A percentile compares a stretch with the other conserved stretches of the same genome.
These are phyloP conservation scores for Clivina fossor DNA, from an alignment of 2,888 invertebrate species.

Conservation along the genomic window DNA sequence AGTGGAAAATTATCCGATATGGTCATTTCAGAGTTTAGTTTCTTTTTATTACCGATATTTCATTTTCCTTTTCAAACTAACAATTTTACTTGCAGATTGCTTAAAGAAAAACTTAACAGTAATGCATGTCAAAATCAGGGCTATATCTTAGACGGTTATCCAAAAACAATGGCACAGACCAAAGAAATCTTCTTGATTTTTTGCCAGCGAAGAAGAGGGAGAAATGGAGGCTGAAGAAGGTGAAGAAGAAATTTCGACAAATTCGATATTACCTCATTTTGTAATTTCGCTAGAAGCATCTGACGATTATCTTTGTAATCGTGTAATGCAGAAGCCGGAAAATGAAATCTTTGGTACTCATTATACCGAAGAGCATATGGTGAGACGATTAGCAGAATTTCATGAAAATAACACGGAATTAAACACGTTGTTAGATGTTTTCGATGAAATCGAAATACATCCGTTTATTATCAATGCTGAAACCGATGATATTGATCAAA, in stretches of 20 bases:
- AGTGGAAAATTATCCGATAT: constrained; percentile 53
- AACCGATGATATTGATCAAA: constrained; percentile 11
- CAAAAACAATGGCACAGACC: constrained; percentile 62
- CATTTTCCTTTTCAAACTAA: not conserved
- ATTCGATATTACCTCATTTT: constrained; percentile 54
- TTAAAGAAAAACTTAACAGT: constrained; percentile 57
- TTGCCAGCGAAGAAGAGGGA: constrained; percentile 53
- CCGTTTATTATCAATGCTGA: constrained; percentile 55
- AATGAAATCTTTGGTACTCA: constrained; percentile 55
- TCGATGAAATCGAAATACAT: constrained; percentile 73
- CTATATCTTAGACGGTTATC: constrained; percentile 76
- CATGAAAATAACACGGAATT: constrained; percentile 61
- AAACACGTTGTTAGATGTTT: constrained; percentile 68
- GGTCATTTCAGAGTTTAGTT: constrained; percentile 50
- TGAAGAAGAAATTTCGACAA: constrained; percentile 54
- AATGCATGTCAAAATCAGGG: constrained; percentile 71
- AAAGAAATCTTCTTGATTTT: constrained; percentile 51
- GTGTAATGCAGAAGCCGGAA: constrained; percentile 63
- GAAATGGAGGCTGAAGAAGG: constrained; percentile 50
- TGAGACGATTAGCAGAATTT: constrained; percentile 59
- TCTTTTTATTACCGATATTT: too few species aligned
- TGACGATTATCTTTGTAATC: constrained; percentile 64
- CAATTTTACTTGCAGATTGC: constrained; percentile 50
- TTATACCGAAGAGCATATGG: constrained; percentile 60
- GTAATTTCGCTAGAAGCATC: constrained; percentile 58